Percentiles rank a stretch among this genome's conserved stretches.
Evolutionary conservation across 30 jellyfish, hydroid and myxozoan genomes (phyloP).

Genomic region (Euphysa ruthae): DNA sequence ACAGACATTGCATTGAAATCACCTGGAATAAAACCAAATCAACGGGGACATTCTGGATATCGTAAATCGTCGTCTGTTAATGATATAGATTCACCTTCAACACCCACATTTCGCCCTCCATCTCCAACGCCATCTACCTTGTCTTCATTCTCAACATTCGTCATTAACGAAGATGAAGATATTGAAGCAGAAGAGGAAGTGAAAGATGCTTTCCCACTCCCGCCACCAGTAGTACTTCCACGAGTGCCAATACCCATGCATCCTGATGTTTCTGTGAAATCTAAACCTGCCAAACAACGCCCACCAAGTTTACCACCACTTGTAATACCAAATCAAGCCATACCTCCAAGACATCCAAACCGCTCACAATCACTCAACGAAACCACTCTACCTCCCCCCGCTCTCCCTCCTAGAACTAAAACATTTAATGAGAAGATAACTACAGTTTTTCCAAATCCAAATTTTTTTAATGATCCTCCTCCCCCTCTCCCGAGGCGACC

Average conservation of each 20-base stretch:
- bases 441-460: not conserved
- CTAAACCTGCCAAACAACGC: not conserved
- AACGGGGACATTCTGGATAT: not conserved
- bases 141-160: constrained; percentile 7
- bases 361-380: not conserved
- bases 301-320: not conserved
- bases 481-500: too few relatives aligned
- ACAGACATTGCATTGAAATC: constrained; percentile 72
- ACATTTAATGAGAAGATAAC: not conserved
- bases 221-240: constrained; percentile 18
- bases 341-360: not conserved
- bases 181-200: constrained; percentile 6
- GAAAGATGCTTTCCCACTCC: not conserved
- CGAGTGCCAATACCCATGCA: constrained; percentile 14
- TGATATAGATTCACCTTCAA: constrained; percentile 6
- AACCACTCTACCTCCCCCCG: not conserved
- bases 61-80: constrained; percentile 19
- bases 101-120: not conserved
- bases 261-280: constrained; percentile 15
- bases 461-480: too few relatives aligned
- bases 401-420: not conserved
- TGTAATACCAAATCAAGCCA: not conserved
- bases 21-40: constrained; percentile 91
- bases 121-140: constrained; percentile 25
- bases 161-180: constrained; percentile 10